phyloP scores from a whole-genome alignment of 1,140 invertebrate genomes.

The Pemphigus obesinymphae region DNA sequence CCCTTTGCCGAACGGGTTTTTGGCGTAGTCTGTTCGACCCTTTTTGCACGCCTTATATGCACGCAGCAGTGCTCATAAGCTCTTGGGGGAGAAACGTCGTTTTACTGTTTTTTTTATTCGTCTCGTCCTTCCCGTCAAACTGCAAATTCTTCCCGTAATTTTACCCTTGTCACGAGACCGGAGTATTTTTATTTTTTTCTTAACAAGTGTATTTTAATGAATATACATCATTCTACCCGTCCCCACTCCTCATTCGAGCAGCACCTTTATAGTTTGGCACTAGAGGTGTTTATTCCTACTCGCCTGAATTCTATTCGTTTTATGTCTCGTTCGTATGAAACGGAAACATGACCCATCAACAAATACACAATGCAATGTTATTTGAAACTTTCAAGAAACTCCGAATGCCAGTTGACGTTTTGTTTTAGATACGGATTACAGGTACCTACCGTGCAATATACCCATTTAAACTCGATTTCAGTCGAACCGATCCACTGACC shows the following conservation, averaged over 20 bases:
- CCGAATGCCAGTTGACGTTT: background rate
- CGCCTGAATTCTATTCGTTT: too few relatives aligned
- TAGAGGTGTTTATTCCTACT: too few relatives aligned
- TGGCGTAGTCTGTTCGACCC: background rate
- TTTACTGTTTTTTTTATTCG: background rate
- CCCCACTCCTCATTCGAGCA: too few relatives aligned
- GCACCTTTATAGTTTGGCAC: too few relatives aligned
- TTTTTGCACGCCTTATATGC: background rate
- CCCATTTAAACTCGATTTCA: too few relatives aligned
- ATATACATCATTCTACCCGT: background rate
- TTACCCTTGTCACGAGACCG: background rate
- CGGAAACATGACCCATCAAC: background rate
- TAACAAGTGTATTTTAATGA: conserved; percentile 1
- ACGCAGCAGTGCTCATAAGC: background rate
- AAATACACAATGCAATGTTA: background rate
- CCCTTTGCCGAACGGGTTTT: background rate
- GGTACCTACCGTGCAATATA: too few relatives aligned
- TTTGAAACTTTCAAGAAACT: background rate
- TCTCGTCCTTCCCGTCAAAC: too few relatives aligned
- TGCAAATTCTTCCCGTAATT: background rate
- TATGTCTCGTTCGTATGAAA: background rate
- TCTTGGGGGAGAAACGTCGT: background rate
- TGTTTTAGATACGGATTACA: background rate
- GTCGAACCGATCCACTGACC: too few relatives aligned
- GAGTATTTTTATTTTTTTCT: background rate